Percentiles rank a stretch among this genome's conserved stretches.
Evolutionary conservation across 1,140 invertebrate genomes (phyloP).

Genomic region (Chelonus insularis): DNA sequence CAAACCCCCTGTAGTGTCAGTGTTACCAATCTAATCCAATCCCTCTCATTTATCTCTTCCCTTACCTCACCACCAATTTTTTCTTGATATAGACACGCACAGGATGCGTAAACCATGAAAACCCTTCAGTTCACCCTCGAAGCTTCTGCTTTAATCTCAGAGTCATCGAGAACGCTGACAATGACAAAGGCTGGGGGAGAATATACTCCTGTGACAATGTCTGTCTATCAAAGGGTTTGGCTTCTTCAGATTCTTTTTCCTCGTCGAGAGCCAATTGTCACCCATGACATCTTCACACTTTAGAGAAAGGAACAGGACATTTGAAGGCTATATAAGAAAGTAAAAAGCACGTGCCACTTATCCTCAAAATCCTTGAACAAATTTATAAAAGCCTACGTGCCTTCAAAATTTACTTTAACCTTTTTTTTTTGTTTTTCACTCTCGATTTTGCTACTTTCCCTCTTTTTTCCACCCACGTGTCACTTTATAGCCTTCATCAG

Average conservation of each 20-base stretch:
- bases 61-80: background rate
- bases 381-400: constrained; percentile 57
- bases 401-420: constrained; percentile 24
- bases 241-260: too few relatives aligned
- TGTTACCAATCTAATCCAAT: constrained; percentile 36
- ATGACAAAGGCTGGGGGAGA: constrained; percentile 22
- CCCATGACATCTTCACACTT: constrained; percentile 22
- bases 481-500: constrained; percentile 40
- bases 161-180: constrained; percentile 47
- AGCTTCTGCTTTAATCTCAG: constrained; percentile 41
- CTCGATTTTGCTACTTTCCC: background rate
- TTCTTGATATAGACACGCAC: background rate
- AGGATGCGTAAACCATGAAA: background rate
- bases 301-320: constrained; percentile 27
- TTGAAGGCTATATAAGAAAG: constrained; percentile 12
- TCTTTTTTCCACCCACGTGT: constrained; percentile 26
- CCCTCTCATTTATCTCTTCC: constrained; percentile 7
- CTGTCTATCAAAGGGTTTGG: background rate
- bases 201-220: constrained; percentile 23
- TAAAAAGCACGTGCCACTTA: constrained; percentile 45
- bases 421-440: background rate
- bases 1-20: constrained; percentile 15
- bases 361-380: constrained; percentile 40
- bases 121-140: constrained; percentile 14
- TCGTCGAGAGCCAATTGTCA: too few relatives aligned